Conservation (phyloP, 2,888 invertebrate genomes). For the Himalopsyche tibetana region DNA sequence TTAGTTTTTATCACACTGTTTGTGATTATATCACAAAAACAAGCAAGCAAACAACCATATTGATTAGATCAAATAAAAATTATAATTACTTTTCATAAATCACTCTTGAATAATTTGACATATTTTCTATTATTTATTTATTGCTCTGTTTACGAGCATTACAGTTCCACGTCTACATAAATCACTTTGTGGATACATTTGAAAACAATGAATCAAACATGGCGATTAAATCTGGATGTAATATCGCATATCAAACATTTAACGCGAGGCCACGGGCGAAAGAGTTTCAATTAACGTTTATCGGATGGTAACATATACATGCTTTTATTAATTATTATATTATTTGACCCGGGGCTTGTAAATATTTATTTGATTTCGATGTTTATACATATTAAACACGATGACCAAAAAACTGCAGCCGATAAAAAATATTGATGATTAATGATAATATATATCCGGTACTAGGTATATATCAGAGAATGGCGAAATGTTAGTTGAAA, state of each 20-base stretch:
- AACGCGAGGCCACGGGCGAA: slow-evolving; percentile 28
- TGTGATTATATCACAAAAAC: too few species aligned
- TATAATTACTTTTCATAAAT: background rate
- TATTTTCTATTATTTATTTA: slow-evolving; percentile 31
- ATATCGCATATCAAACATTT: slow-evolving; percentile 28
- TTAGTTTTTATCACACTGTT: too few species aligned
- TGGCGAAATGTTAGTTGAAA: too few species aligned
- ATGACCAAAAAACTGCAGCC: background rate
- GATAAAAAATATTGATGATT: background rate
- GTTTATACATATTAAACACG: background rate
- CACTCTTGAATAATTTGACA: background rate
- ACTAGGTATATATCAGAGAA: too few species aligned
- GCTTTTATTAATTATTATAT: too few species aligned
- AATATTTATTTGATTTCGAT: slow-evolving; percentile 30
- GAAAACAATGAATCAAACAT: slow-evolving; percentile 36
- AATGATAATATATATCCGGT: background rate
- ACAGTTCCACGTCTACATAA: background rate
- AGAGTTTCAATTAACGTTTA: slow-evolving; percentile 27
- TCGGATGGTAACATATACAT: background rate
- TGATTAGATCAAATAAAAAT: background rate
- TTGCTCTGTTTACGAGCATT: slow-evolving; percentile 11
- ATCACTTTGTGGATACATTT: slow-evolving; percentile 26
- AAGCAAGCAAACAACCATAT: too few species aligned
- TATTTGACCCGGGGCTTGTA: slow-evolving; percentile 13
- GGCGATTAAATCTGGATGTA: slow-evolving; percentile 22